Evolutionary conservation across 2,797 vertebrate species (phyloP), one percentile per base, ranked within the genome.

Genomic region (Notolepis coatsorum): DNA sequence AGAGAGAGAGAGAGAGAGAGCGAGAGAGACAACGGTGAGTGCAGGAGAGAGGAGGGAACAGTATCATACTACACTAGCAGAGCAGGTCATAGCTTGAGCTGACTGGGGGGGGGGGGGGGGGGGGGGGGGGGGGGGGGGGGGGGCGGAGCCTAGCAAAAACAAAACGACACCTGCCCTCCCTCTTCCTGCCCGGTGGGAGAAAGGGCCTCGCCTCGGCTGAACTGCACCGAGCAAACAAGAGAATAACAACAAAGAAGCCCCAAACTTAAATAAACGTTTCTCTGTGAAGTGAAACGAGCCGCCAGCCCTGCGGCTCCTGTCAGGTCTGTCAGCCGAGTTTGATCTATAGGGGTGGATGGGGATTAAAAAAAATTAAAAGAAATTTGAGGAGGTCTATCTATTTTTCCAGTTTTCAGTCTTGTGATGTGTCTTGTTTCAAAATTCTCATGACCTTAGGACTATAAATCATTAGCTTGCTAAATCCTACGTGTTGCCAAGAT

Each of bases 81-180:
- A 82, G 68, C 80, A 86, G 88, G 88, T 84, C 80, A 73, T 68
- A 75, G 82, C 77, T 65, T 80, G 78, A 86, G 47, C 42, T 23
- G 59, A 52, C 35, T 60, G 28, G 43, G 6, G 38, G 41, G 54
- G 53, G 65, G 76, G 9, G 62, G 63, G 38, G 83, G 38, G 45
- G 3, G 13, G 33, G 38, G 35, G 38, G 60, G 28, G 43, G 6
- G 38, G 41, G 54, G 53, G 65, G 76, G 9, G 62, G 63, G 38
- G 83, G 38, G 45, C 3, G 13, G 33, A 42, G 35, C 2, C 4
- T 5, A 25, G 62, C n/a, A n/a, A 38, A 13, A 60, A 86, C 75
- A 81, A 80, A 83, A 79, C 65, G 39, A 65, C 86, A 84, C 74
- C 81, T 76, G 81, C 61, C 59, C 43, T 33, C n/a, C n/a, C n/a